These are phyloP conservation scores for Dipodomys ordii DNA, from an alignment of 2,113 vertebrate species.

Conservation along the genomic window DNA sequence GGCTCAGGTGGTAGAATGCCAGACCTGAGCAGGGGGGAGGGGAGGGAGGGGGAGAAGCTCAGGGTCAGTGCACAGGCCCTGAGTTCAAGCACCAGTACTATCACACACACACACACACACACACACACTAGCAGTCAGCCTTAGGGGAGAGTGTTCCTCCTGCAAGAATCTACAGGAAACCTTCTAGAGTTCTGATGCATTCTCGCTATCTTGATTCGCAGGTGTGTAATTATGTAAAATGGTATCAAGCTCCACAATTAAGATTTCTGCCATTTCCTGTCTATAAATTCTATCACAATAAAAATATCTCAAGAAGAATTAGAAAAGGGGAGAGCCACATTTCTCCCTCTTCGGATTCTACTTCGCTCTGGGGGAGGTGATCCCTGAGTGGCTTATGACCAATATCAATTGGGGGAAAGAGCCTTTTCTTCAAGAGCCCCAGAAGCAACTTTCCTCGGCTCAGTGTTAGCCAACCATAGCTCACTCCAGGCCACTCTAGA, in stretches of 20 bases:
- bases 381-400: neutral
- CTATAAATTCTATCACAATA: neutral
- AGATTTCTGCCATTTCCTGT: neutral
- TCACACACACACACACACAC: too few species aligned
- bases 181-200: neutral
- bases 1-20: too few species aligned
- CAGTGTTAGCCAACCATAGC: neutral
- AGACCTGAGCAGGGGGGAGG: too few species aligned
- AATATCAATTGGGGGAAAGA: neutral
- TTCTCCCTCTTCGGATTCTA: neutral
- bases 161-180: neutral
- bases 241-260: neutral
- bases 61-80: too few species aligned
- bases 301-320: neutral
- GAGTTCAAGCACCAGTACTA: too few species aligned
- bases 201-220: neutral
- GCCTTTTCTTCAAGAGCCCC: neutral
- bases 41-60: too few species aligned
- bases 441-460: neutral
- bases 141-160: neutral
- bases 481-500: neutral
- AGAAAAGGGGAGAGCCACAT: neutral
- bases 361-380: neutral
- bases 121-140: neutral
- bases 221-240: neutral